These are phyloP conservation scores for Melangyna quadrimaculata DNA, from an alignment of 2,888 invertebrate species.

Conservation along the genomic window DNA sequence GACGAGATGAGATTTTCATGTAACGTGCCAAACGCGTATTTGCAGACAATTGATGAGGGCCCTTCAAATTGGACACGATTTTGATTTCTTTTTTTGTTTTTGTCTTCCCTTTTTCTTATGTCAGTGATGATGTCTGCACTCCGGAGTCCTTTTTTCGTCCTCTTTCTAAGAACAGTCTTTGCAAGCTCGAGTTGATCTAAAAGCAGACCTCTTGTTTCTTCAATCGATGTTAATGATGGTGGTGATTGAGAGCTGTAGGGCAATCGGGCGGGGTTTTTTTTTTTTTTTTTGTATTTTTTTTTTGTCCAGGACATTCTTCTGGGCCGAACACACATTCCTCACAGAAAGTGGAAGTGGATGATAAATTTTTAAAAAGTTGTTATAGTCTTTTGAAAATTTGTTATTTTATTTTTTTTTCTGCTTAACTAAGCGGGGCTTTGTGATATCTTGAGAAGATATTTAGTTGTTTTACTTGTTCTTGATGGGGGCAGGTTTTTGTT, in stretches of 20 bases:
- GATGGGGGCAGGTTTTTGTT: constrained; percentile 9
- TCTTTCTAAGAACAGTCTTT: constrained; percentile 22
- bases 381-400: neutral
- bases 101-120: neutral
- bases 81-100: constrained; percentile 5
- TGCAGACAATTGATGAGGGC: constrained; percentile 64
- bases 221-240: constrained; percentile 49
- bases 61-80: constrained; percentile 66
- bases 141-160: constrained; percentile 5
- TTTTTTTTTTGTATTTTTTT: constrained; percentile 13
- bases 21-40: constrained; percentile 61
- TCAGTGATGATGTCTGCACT: neutral
- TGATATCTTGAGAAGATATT: constrained; percentile 22
- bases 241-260: constrained; percentile 71
- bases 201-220: constrained; percentile 8
- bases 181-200: constrained; percentile 17
- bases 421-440: constrained; percentile 1
- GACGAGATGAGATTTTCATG: constrained; percentile 62
- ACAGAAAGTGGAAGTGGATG: constrained; percentile 67
- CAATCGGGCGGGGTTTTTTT: constrained; percentile 59
- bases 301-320: constrained; percentile 46
- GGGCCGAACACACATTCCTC: constrained; percentile 40
- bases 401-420: neutral
- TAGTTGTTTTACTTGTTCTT: constrained; percentile 43
- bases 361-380: neutral